Conservation (phyloP, 2,888 invertebrate genomes). For the Tinea semifulvella region DNA sequence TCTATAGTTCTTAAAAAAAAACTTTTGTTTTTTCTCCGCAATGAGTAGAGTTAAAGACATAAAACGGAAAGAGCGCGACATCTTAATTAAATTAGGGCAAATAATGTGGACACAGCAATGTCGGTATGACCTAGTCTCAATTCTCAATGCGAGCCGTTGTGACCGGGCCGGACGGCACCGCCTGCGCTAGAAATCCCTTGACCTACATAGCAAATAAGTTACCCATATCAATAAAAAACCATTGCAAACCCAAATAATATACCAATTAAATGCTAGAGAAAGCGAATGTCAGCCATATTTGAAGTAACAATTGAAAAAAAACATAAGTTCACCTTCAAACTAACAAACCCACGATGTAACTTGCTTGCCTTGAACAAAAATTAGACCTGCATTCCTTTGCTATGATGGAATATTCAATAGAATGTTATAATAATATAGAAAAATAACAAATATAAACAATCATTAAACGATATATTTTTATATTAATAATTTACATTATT, state of each 20-base stretch:
- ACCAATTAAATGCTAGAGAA: neutral
- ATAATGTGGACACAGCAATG: neutral
- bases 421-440: neutral
- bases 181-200: neutral
- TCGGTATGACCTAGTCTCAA: constrained; percentile 29
- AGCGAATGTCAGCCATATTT: constrained; percentile 3
- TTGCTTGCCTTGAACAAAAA: constrained; percentile 8
- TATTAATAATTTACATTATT: too few species aligned
- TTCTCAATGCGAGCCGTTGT: constrained; percentile 19
- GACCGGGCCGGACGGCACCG: constrained; percentile 7
- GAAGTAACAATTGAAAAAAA: neutral
- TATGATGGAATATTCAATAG: neutral
- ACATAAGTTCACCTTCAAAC: neutral
- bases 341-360: constrained; percentile 2
- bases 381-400: neutral
- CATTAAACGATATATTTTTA: too few species aligned
- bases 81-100: constrained; percentile 1
- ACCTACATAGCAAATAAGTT: neutral
- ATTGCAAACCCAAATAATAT: neutral
- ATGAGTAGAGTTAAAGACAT: too few species aligned
- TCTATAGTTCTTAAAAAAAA: too few species aligned
- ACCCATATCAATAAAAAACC: neutral
- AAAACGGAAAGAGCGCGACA: neutral
- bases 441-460: too few species aligned
- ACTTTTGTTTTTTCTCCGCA: too few species aligned